Percentiles rank a stretch among this genome's conserved stretches.
These are phyloP conservation scores for Chloropsis hardwickii DNA, from an alignment of 2,113 vertebrate species.

Conservation along the genomic window DNA sequence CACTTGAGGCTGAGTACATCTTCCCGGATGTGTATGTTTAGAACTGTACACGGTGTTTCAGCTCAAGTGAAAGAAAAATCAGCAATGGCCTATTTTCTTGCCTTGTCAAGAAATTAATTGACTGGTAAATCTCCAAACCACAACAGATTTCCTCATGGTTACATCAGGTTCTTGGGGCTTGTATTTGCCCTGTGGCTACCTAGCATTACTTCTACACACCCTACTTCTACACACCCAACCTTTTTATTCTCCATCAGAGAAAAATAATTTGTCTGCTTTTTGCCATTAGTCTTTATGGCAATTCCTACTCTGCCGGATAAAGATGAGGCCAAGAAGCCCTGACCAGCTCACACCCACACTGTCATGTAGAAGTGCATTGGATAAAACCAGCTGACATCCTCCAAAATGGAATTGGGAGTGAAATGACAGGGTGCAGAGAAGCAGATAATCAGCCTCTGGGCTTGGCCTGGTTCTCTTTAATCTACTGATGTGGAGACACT, in stretches of 20 bases:
- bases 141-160: neutral
- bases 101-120: neutral
- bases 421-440: neutral
- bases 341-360: neutral
- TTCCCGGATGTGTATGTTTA: neutral
- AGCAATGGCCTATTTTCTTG: neutral
- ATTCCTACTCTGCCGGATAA: neutral
- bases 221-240: neutral
- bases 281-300: neutral
- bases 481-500: neutral
- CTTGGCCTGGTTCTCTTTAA: neutral
- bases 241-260: neutral
- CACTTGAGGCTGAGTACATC: neutral
- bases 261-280: neutral
- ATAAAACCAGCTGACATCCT: neutral
- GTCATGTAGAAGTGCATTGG: neutral
- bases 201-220: neutral
- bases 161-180: neutral
- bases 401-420: neutral
- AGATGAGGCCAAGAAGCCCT: neutral
- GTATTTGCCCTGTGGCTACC: neutral
- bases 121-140: neutral
- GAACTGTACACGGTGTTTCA: rapidly evolving
- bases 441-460: neutral
- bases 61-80: neutral